A percentile compares a stretch with the other conserved stretches of the same genome.
phyloP scores from a whole-genome alignment of 2,797 vertebrate species.

The Astyanax mexicanus region DNA sequence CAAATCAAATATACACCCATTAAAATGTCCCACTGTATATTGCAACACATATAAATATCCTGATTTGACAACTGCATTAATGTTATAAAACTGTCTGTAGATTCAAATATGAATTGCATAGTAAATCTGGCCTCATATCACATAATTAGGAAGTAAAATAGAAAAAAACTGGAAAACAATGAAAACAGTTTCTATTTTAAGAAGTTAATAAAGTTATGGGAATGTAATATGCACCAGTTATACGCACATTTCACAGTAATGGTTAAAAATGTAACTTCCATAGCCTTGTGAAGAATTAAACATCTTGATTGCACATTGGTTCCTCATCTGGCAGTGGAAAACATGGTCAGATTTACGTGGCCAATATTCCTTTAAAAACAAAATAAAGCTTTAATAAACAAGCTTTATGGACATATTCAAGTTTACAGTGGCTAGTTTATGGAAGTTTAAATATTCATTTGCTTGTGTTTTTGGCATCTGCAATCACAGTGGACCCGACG shows the following conservation, averaged over 20 bases:
- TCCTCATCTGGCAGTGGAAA: not conserved
- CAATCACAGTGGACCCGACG: slow-evolving; percentile 49
- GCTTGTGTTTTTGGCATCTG: slow-evolving; percentile 13
- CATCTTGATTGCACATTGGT: not conserved
- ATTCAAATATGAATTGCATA: no score
- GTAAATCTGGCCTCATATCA: not conserved
- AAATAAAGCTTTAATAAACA: not conserved
- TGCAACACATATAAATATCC: no score
- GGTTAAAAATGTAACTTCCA: not conserved
- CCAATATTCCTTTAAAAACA: not conserved
- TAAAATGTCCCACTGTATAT: no score
- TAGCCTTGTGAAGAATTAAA: not conserved
- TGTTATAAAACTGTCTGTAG: no score
- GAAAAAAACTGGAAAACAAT: not conserved
- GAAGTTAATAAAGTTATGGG: no score
- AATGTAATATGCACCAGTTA: not conserved
- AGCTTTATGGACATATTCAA: not conserved
- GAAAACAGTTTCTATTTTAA: not conserved
- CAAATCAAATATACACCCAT: no score
- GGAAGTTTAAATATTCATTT: slow-evolving; percentile 28
- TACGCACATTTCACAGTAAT: not conserved
- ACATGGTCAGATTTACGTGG: not conserved
- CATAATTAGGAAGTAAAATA: no score
- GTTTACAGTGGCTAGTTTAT: no score
- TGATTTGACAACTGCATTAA: no score